Conservation (phyloP, 2,797 vertebrate species). For the Gambusia yucatana region DNA sequence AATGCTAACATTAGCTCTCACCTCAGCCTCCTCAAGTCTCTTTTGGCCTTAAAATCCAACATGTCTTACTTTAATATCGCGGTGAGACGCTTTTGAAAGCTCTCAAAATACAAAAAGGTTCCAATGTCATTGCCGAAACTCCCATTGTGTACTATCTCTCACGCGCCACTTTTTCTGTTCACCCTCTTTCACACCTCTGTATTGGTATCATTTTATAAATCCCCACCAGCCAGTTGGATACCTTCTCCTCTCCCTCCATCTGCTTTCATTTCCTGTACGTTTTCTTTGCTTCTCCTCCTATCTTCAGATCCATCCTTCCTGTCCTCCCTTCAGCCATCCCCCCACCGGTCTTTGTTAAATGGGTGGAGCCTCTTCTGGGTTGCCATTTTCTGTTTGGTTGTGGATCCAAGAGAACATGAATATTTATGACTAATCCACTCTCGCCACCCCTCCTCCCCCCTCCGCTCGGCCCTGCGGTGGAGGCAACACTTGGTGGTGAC, state of each 20-base stretch:
- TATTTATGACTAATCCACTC: constrained; percentile 81
- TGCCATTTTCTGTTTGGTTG: constrained; percentile 79
- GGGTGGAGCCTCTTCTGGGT: constrained; percentile 75
- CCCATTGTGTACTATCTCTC: constrained; percentile 9
- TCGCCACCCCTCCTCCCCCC: constrained; percentile 48
- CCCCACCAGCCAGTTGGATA: constrained; percentile 62
- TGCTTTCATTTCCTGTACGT: constrained; percentile 51
- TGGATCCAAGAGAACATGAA: constrained; percentile 80
- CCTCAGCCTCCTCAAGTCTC: neutral
- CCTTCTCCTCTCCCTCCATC: constrained; percentile 35
- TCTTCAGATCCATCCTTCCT: constrained; percentile 29
- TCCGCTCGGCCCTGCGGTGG: constrained; percentile 61
- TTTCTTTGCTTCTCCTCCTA: constrained; percentile 28
- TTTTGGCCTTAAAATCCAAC: neutral
- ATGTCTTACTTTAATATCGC: neutral
- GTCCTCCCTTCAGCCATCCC: constrained; percentile 22
- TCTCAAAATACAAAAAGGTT: constrained; percentile 35
- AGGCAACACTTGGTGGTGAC: constrained; percentile 87
- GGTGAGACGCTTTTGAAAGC: constrained; percentile 6
- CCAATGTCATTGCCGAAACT: neutral
- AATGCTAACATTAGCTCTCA: neutral
- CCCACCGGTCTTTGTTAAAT: constrained; percentile 26
- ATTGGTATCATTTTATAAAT: constrained; percentile 68
- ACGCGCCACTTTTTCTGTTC: constrained; percentile 30
- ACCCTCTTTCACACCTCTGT: constrained; percentile 60